A percentile compares a stretch with the other conserved stretches of the same genome.
Evolutionary conservation across 2,888 invertebrate species (phyloP).

Genomic region (Volucella zonaria): DNA sequence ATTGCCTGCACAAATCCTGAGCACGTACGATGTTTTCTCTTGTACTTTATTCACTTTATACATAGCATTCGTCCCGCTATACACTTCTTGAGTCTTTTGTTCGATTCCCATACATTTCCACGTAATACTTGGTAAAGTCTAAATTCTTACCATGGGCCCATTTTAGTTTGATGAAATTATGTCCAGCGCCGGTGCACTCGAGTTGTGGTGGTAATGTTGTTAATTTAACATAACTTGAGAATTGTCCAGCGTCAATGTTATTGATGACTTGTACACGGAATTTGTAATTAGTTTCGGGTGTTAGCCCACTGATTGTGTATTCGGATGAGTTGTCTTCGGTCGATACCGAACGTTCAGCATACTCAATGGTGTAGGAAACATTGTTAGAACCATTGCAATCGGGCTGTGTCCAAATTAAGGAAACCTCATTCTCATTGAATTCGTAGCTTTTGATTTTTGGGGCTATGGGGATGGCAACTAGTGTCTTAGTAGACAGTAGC

Average conservation of each 20-base stretch:
- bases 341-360: slow-evolving; percentile 83
- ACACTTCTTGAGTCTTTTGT: slow-evolving; percentile 86
- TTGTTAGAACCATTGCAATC: slow-evolving; percentile 90
- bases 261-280: slow-evolving; percentile 94
- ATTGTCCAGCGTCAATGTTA: slow-evolving; percentile 90
- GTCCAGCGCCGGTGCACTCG: slow-evolving; percentile 87
- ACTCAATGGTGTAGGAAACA: slow-evolving; percentile 89
- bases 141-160: slow-evolving; percentile 90
- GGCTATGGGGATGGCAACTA: slow-evolving; percentile 90
- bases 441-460: slow-evolving; percentile 84
- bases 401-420: slow-evolving; percentile 90
- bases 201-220: slow-evolving; percentile 89
- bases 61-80: slow-evolving; percentile 89
- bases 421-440: slow-evolving; percentile 88
- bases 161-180: slow-evolving; percentile 94
- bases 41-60: slow-evolving; percentile 92
- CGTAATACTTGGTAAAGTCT: slow-evolving; percentile 90
- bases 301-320: slow-evolving; percentile 90
- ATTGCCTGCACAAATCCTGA: slow-evolving; percentile 93
- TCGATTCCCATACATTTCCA: slow-evolving; percentile 91
- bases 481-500: slow-evolving; percentile 87
- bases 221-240: slow-evolving; percentile 88
- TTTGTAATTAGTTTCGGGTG: slow-evolving; percentile 91
- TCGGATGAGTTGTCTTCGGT: slow-evolving; percentile 86
- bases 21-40: slow-evolving; percentile 91